These are phyloP conservation scores for Monopis laevigella DNA, from an alignment of 2,888 invertebrate genomes.

Conservation along the genomic window DNA sequence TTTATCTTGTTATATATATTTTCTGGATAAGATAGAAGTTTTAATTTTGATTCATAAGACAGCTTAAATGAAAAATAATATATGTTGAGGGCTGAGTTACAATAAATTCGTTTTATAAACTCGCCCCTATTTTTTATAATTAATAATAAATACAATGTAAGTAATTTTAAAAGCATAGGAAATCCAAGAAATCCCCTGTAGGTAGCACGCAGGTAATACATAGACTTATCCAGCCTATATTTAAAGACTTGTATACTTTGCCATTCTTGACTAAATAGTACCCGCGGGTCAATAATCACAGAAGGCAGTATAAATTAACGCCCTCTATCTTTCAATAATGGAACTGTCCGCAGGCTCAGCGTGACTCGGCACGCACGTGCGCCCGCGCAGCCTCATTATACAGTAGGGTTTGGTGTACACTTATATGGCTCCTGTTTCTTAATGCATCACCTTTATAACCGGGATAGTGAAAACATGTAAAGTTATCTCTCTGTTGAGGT, in stretches of 20 bases:
- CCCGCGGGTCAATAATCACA: slow-evolving; percentile 6
- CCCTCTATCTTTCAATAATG: slow-evolving; percentile 9
- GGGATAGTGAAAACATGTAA: no score
- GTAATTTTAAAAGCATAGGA: no score
- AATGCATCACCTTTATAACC: background rate
- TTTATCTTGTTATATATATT: background rate
- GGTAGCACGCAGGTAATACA: no score
- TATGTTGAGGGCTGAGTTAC: background rate
- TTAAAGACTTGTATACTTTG: no score
- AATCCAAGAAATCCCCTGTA: no score
- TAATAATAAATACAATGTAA: no score
- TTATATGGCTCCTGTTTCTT: background rate
- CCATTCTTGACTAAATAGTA: no score
- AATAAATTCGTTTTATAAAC: no score
- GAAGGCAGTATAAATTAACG: slow-evolving; percentile 9
- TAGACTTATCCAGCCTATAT: no score
- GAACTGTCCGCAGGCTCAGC: slow-evolving; percentile 6
- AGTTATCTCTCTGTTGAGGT: no score
- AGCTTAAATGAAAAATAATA: background rate
- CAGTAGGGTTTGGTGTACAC: background rate
- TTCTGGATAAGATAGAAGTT: background rate
- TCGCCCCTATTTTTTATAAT: no score
- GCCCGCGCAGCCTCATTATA: background rate
- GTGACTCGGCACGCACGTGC: slow-evolving; percentile 4
- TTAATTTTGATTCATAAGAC: background rate